Conservation (phyloP, 2,888 invertebrate genomes). For the Odiellus spinosus region DNA sequence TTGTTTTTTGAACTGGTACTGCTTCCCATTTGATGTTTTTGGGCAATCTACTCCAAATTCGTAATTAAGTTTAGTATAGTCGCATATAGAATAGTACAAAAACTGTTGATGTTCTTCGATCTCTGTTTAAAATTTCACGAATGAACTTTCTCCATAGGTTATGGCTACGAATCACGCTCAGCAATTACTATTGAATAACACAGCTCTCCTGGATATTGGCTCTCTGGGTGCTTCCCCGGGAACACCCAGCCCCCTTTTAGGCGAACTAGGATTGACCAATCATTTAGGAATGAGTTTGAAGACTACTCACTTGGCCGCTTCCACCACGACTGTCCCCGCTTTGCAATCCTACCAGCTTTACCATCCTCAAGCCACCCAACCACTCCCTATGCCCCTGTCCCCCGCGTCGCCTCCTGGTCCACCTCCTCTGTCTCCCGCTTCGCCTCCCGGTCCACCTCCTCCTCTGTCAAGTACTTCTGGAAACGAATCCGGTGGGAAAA, state of each 20-base stretch:
- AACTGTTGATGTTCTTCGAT: too few relatives aligned
- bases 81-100: too few relatives aligned
- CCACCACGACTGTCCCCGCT: slow-evolving; percentile 2
- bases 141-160: slow-evolving; percentile 21
- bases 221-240: slow-evolving; percentile 1
- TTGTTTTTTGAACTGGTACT: too few relatives aligned
- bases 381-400: neutral
- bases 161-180: slow-evolving; percentile 9
- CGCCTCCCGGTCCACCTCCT: too few relatives aligned
- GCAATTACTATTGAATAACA: slow-evolving; percentile 12
- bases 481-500: too few relatives aligned
- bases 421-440: neutral
- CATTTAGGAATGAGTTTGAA: slow-evolving; percentile 10
- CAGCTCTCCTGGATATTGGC: slow-evolving; percentile 12
- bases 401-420: neutral
- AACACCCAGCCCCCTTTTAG: slow-evolving; percentile 9
- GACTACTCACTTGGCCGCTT: slow-evolving; percentile 3
- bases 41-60: too few relatives aligned
- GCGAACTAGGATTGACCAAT: slow-evolving; percentile 4
- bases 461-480: too few relatives aligned
- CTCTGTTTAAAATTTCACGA: too few relatives aligned
- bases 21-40: too few relatives aligned
- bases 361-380: slow-evolving; percentile 1
- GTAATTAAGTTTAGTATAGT: too few relatives aligned
- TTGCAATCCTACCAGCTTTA: slow-evolving; percentile 6